Evolutionary conservation across 2,888 invertebrate genomes (phyloP).

Genomic region (Tipula unca): DNA sequence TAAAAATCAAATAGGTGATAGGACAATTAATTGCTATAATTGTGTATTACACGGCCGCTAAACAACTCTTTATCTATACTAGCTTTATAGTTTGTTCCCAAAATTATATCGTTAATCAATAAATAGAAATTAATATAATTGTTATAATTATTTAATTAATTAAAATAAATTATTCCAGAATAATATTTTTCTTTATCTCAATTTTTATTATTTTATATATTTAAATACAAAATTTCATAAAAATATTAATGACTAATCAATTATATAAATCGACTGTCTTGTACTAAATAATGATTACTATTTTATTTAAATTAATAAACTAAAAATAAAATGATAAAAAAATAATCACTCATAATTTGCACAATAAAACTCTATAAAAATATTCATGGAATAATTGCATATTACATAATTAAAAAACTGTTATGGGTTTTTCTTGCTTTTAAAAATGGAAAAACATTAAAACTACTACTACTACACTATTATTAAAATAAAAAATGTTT

Average conservation of each 20-base stretch:
- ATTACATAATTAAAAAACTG: neutral
- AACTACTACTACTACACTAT: neutral
- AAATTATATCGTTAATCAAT: neutral
- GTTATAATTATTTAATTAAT: neutral
- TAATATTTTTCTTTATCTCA: neutral
- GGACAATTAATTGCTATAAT: neutral
- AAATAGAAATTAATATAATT: neutral
- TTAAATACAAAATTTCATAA: neutral
- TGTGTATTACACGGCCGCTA: neutral
- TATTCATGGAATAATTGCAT: neutral
- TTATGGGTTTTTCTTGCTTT: neutral
- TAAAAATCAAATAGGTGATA: neutral
- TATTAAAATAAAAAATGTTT: neutral
- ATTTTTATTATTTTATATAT: neutral
- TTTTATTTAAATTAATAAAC: neutral
- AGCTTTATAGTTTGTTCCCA: neutral
- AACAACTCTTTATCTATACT: neutral
- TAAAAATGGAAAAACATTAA: neutral
- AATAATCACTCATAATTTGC: neutral
- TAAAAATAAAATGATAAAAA: neutral
- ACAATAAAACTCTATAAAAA: neutral
- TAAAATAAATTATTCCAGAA: neutral
- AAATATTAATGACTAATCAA: neutral
- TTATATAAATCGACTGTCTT: neutral
- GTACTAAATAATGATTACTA: neutral